phyloP scores from a whole-genome alignment of 2,113 vertebrate genomes.

The Eonycteris spelaea region DNA sequence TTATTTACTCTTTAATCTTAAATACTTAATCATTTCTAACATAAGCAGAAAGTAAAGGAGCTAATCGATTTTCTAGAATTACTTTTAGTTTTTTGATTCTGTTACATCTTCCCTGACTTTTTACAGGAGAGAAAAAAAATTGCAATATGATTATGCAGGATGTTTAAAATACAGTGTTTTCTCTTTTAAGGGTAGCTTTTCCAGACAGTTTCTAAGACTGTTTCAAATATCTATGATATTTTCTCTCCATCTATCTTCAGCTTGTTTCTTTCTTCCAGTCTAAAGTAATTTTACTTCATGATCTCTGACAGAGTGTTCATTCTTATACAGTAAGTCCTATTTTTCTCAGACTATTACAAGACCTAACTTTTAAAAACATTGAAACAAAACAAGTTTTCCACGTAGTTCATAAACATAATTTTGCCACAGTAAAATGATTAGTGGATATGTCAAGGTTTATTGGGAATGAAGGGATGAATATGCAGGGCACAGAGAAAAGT shows the following conservation, averaged over 20 bases:
- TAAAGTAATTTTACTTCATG: slow-evolving; percentile 2
- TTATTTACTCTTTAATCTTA: slow-evolving; percentile 24
- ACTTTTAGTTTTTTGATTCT: slow-evolving; percentile 12
- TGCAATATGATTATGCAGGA: background rate
- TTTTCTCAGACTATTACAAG: background rate
- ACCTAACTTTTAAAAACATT: background rate
- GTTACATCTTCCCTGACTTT: background rate
- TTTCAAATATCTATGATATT: background rate
- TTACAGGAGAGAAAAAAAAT: background rate
- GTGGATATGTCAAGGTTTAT: background rate
- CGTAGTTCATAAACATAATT: background rate
- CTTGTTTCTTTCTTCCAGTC: background rate
- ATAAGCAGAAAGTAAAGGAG: slow-evolving; percentile 17
- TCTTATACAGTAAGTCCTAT: background rate
- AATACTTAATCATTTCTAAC: background rate
- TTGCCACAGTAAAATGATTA: background rate
- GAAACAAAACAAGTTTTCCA: background rate
- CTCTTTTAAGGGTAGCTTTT: background rate
- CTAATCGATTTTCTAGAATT: background rate
- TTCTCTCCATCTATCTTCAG: background rate
- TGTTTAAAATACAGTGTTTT: background rate
- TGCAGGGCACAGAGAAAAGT: background rate
- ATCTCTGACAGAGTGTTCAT: background rate
- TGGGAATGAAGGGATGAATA: background rate
- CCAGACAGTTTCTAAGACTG: background rate